Evolutionary conservation across 2,797 vertebrate species (phyloP).

Genomic region (Rhinogobio ventralis): DNA sequence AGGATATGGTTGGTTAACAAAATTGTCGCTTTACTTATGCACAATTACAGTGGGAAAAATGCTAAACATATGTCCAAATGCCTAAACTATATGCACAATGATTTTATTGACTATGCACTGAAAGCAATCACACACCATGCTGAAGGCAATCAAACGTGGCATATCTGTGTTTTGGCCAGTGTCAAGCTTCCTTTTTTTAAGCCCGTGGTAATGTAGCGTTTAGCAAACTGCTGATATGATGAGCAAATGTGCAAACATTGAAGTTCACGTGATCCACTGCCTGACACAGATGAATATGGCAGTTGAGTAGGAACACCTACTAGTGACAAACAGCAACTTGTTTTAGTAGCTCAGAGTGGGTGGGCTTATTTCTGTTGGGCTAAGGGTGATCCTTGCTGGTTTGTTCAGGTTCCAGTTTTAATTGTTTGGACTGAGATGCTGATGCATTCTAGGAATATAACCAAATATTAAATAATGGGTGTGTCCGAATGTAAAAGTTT

Average conservation of each 20-base stretch:
- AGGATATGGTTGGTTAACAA: background rate
- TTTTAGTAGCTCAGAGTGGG: conserved; percentile 7
- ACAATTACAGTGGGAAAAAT: conserved; percentile 5
- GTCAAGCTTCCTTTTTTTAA: background rate
- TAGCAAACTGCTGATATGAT: background rate
- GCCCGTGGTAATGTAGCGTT: background rate
- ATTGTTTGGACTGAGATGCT: background rate
- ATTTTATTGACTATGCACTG: background rate
- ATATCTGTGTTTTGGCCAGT: background rate
- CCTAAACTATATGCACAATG: too few species aligned
- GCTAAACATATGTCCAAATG: background rate
- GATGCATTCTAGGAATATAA: background rate
- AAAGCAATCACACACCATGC: background rate
- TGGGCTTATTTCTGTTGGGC: conserved; percentile 3
- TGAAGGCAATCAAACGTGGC: background rate
- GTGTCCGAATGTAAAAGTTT: background rate
- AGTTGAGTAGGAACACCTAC: background rate
- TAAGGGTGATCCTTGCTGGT: background rate
- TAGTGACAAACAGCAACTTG: conserved; percentile 4
- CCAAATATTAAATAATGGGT: background rate
- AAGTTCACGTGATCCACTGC: background rate
- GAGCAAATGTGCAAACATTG: conserved; percentile 2
- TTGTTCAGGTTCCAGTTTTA: conserved; percentile 13
- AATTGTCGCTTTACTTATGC: conserved; percentile 2
- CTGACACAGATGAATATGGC: background rate